phyloP scores from a whole-genome alignment of 2,888 invertebrate species.

The Crematogaster levior region DNA sequence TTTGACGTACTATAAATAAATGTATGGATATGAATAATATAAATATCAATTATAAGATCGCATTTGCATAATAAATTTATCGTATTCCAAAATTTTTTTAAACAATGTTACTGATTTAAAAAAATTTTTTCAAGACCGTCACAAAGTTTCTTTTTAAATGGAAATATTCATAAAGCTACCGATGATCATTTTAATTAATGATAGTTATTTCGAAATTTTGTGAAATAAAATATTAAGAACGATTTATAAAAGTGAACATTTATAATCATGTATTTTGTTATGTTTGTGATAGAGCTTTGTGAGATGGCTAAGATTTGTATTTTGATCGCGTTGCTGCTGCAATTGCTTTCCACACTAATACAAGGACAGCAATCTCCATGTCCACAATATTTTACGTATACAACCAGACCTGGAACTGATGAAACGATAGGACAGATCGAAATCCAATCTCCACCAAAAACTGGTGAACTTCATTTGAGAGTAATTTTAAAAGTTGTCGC shows the following conservation, averaged over 20 bases:
- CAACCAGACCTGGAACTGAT: slow-evolving; percentile 64
- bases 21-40: not conserved
- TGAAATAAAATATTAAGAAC: not conserved
- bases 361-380: slow-evolving; percentile 71
- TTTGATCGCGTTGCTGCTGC: slow-evolving; percentile 43
- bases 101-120: no score
- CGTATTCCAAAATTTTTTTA: not conserved
- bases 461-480: slow-evolving; percentile 71
- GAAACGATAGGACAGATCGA: slow-evolving; percentile 77
- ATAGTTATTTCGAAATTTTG: not conserved
- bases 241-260: not conserved
- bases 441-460: slow-evolving; percentile 75
- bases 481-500: slow-evolving; percentile 74
- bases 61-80: not conserved
- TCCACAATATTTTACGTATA: slow-evolving; percentile 78
- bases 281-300: slow-evolving; percentile 45
- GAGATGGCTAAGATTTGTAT: slow-evolving; percentile 55
- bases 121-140: no score
- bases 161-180: not conserved
- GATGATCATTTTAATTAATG: not conserved
- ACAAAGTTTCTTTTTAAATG: not conserved
- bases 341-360: slow-evolving; percentile 48
- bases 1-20: not conserved
- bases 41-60: not conserved
- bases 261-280: not conserved